These are phyloP conservation scores for Drosophila equinoxialis DNA, from an alignment of 1,140 invertebrate genomes.

Conservation along the genomic window DNA sequence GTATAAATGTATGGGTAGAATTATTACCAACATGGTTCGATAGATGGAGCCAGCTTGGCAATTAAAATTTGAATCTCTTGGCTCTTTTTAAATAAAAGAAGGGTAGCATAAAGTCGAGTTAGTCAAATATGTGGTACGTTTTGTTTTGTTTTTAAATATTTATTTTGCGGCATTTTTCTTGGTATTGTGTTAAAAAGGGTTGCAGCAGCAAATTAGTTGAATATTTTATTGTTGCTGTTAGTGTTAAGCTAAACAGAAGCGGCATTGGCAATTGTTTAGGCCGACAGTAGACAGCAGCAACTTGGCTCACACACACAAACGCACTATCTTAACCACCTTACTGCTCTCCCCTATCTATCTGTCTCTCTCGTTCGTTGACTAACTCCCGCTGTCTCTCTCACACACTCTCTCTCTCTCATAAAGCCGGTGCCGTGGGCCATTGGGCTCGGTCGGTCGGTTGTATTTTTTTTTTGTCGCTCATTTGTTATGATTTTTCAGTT, in stretches of 20 bases:
- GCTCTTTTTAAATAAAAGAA: no score
- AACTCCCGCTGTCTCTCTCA: constrained; percentile 2
- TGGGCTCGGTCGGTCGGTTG: background rate
- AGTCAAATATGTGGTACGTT: no score
- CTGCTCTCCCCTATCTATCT: constrained; percentile 4
- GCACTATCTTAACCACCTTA: background rate
- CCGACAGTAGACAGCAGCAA: background rate
- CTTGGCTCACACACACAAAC: background rate
- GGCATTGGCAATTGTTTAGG: background rate
- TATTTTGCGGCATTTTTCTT: no score
- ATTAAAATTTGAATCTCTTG: no score
- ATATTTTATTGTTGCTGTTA: background rate
- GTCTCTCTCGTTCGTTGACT: background rate
- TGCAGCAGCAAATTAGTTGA: background rate
- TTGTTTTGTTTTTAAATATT: no score
- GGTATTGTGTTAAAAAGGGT: no score
- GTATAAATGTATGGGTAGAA: no score
- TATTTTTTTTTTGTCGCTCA: constrained; percentile 53
- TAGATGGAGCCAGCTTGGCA: no score
- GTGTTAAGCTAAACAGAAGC: no score
- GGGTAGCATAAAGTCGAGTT: no score
- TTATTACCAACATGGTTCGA: no score
- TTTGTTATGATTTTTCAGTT: constrained; percentile 80
- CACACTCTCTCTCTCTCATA: constrained; percentile 6
- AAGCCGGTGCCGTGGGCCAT: constrained; percentile 16